Base-by-base conservation (phyloP, 1,140 invertebrate genomes). In the Tetramorium parvispinum region DNA sequence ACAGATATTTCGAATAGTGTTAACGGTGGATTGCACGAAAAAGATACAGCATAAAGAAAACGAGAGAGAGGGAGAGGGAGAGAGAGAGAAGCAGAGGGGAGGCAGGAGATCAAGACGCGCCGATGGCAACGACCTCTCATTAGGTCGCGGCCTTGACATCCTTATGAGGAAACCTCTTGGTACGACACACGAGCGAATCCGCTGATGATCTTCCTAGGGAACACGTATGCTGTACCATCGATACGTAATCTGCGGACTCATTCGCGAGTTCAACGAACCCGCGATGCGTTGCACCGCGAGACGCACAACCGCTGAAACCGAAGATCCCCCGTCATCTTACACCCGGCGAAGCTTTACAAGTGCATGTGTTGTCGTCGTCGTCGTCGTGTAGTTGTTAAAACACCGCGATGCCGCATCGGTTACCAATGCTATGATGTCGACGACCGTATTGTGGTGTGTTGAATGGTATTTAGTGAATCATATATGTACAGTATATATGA, bases 61-160 rank as follows among this genome's bases (percentile, higher is more conserved):
- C 4, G 55, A 83, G 53, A 85, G 68, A 75, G 37, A 27, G 55
- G 65, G 73, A 87, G 61, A 65, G 53, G 63, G 37, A 40, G 40
- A n/a, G 40, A 27, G 43, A 21, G 57, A 79, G 13, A 32, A 11
- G 63, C 16, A 53, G 73, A 87, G 65, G 66, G 16, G 57, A 46
- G n/a, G 32, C 21, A 59, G 24, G 27, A 61, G 59, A 85, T 59
- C 85, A 75, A 88, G 66, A 81, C 53, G 37, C 40, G 40, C 16
- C 51, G 83, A 66, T 89, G 89, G 68, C 90, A 92, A 93, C 86
- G 91, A 93, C 92, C 93, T 92, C 92, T 61, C 90, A 94, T 92
- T 94, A 88, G 93, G 93, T 94, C 93, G 86, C 91, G 92, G 93
- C 93, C 93, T 94, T 94, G 93, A 94, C 93, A 92, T 93, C 92